Evolutionary conservation across 2,888 invertebrate genomes (phyloP), one percentile per base, ranked within the genome.

Genomic region (Cinara cedri): DNA sequence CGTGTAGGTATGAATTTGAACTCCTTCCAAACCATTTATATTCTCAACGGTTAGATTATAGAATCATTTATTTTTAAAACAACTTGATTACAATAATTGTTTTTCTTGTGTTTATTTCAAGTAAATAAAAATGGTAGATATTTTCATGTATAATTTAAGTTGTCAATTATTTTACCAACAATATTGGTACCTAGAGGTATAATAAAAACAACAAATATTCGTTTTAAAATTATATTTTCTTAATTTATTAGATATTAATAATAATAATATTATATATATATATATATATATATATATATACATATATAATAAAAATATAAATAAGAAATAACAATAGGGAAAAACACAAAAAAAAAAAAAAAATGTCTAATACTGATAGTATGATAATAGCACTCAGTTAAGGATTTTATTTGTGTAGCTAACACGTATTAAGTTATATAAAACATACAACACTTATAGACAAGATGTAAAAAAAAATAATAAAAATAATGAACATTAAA

Each of bases 291-390:
- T n/a, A n/a, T n/a, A n/a, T n/a, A n/a, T 6, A 21, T 44, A 44
- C 44, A 44, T 44, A 44, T 10, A 46, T 34, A 19, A 51, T 63
- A 60, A 46, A 70, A 60, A 70, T 60, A 78, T 57, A 78, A 70
- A 78, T 66, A 78, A 78, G 60, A 70, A 60, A 78, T 60, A 78
- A 78, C 78, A 78, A 78, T 78, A 49, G 49, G 42, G 60, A 46
- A 8, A 26, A 49, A 44, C 10, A 2, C 21, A 26, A 24, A 63
- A 14, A 2, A 44, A 26, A 46, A 63, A 21, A 65, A 63, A 62
- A 19, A 54, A 11, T 16, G 46, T 57, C 49, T 68, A 76, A 76
- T 76, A 76, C 68, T 76, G 60, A 78, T 78, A 78, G 51, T 62
- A 49, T 1, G 42, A 78, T 24, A 78, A 75, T 60, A 66, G 34